phyloP scores from a whole-genome alignment of 2,888 invertebrate genomes.

The Harpalus rufipes region DNA sequence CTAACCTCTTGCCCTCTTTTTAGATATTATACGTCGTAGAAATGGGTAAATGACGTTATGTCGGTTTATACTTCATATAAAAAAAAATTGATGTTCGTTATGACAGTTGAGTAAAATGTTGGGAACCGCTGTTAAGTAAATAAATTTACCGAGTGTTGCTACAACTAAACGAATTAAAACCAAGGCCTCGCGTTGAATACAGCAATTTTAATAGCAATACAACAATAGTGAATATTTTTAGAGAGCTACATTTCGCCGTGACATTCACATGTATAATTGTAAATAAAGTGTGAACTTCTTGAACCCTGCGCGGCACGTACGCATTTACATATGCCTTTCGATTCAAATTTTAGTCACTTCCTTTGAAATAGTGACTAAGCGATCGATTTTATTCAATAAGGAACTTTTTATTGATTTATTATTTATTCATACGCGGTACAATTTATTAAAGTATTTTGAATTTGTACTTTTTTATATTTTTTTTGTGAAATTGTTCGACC shows the following conservation, averaged over 20 bases:
- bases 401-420: neutral
- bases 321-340: conserved; percentile 27
- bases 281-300: conserved; percentile 52
- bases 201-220: conserved; percentile 54
- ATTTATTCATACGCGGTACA: neutral
- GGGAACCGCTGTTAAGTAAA: conserved; percentile 9
- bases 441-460: neutral
- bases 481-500: no score
- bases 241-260: conserved; percentile 32
- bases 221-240: conserved; percentile 58
- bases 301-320: conserved; percentile 4
- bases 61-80: neutral
- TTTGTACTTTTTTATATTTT: no score
- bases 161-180: conserved; percentile 59
- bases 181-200: conserved; percentile 57
- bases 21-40: no score
- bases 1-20: no score
- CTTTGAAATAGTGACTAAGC: conserved; percentile 36
- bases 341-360: conserved; percentile 43
- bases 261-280: conserved; percentile 54
- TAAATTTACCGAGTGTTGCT: conserved; percentile 49
- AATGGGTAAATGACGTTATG: no score
- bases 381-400: conserved; percentile 31
- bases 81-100: neutral
- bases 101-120: neutral